These are phyloP conservation scores for Nomia melanderi DNA, from an alignment of 1,140 invertebrate genomes.

Conservation along the genomic window DNA sequence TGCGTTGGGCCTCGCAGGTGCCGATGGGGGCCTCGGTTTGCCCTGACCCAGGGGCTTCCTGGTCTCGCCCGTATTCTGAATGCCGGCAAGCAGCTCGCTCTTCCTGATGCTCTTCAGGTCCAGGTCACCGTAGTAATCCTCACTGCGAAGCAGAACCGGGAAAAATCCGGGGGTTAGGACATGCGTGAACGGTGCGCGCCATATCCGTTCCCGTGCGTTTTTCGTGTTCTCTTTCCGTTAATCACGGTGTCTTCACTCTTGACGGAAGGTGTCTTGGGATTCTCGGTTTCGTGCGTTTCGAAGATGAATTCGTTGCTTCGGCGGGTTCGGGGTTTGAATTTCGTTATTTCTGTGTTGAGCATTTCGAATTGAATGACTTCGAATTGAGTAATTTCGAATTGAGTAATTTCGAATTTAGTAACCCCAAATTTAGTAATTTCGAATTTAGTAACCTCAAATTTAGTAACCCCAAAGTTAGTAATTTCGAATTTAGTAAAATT, in stretches of 20 bases:
- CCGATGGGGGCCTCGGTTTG: conserved; percentile 81
- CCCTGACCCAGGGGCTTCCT: conserved; percentile 75
- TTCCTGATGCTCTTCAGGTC: conserved; percentile 96
- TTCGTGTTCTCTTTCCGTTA: conserved; percentile 43
- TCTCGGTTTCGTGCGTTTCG: no score
- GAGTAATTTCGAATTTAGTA: no score
- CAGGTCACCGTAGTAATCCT: conserved; percentile 97
- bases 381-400: no score
- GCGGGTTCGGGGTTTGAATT: no score
- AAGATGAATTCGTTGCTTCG: no score
- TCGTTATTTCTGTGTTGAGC: no score
- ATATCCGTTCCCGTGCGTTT: conserved; percentile 31
- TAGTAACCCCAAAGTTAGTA: no score
- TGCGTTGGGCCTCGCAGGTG: conserved; percentile 73
- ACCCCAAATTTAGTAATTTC: no score
- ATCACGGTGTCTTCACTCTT: conserved; percentile 25
- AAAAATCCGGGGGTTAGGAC: conserved; percentile 64
- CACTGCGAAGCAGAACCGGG: conserved; percentile 84
- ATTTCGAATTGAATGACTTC: no score
- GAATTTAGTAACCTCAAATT: no score
- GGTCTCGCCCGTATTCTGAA: conserved; percentile 84
- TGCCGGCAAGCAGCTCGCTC: conserved; percentile 91
- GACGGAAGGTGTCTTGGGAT: no score
- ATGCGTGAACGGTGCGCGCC: conserved; percentile 57
- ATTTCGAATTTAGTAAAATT: no score